These are phyloP conservation scores for Polylopha cassiicola DNA, from an alignment of 2,888 invertebrate species.

Conservation along the genomic window DNA sequence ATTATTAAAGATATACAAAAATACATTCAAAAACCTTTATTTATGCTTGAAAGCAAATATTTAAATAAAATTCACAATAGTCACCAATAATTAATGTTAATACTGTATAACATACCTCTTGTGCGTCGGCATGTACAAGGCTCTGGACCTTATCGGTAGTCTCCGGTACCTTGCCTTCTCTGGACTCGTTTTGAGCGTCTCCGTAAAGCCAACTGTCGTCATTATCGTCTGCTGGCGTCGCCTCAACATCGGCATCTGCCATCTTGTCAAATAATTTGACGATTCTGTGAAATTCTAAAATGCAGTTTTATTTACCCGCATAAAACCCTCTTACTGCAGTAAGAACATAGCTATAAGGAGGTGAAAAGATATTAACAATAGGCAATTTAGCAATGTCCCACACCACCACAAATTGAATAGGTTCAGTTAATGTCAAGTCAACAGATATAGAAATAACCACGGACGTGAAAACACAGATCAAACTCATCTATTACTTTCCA, in stretches of 20 bases:
- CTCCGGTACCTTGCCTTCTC: conserved; percentile 30
- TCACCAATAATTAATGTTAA: neutral
- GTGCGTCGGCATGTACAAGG: neutral
- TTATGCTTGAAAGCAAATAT: neutral
- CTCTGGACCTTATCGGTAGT: conserved; percentile 34
- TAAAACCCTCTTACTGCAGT: neutral
- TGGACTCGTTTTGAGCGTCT: conserved; percentile 79
- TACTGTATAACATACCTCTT: conserved; percentile 12
- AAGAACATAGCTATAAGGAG: no score
- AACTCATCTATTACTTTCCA: no score
- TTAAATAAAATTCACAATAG: neutral
- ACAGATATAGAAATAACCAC: no score
- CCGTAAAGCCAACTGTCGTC: conserved; percentile 95
- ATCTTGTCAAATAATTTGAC: conserved; percentile 56
- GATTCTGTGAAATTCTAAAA: conserved; percentile 34
- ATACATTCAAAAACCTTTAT: neutral
- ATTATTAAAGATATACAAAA: neutral
- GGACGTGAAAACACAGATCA: no score
- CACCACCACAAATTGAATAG: no score
- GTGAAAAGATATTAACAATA: no score
- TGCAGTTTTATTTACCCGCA: neutral
- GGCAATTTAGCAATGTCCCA: no score
- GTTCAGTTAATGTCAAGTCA: no score
- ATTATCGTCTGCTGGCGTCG: conserved; percentile 77
- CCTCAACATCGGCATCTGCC: conserved; percentile 60